phyloP scores from a whole-genome alignment of 2,888 invertebrate species.

The Drosophila nr. perissopoda region DNA sequence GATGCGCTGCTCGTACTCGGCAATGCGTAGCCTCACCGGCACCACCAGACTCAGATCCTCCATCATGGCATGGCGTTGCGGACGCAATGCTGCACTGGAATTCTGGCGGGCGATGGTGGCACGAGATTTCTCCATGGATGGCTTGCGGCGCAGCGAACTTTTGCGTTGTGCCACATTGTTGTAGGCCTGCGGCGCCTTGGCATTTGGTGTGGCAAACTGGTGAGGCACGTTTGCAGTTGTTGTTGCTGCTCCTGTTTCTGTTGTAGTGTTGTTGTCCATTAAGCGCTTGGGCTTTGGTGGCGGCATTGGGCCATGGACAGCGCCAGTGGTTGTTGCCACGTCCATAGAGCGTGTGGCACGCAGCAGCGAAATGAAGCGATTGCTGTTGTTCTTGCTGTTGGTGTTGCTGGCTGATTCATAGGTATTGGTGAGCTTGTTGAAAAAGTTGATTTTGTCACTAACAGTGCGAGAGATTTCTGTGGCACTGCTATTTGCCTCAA shows the following conservation, averaged over 20 bases:
- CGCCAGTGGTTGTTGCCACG: constrained; percentile 37
- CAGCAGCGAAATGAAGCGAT: constrained; percentile 66
- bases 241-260: constrained; percentile 1
- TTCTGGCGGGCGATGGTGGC: constrained; percentile 70
- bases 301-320: constrained; percentile 35
- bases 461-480: constrained; percentile 48
- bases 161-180: constrained; percentile 61
- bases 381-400: constrained; percentile 40
- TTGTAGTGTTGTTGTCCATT: not conserved
- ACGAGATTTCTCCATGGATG: constrained; percentile 78
- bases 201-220: constrained; percentile 54
- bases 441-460: constrained; percentile 71
- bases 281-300: constrained; percentile 73
- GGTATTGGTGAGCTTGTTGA: constrained; percentile 70
- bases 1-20: constrained; percentile 81
- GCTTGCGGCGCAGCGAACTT: constrained; percentile 72
- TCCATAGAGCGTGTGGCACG: constrained; percentile 53
- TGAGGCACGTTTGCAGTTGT: constrained; percentile 15
- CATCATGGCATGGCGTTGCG: constrained; percentile 80
- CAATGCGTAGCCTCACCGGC: constrained; percentile 81
- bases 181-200: constrained; percentile 23
- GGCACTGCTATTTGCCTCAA: constrained; percentile 10
- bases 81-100: constrained; percentile 63
- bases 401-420: constrained; percentile 47
- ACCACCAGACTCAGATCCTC: constrained; percentile 82